phyloP scores from a whole-genome alignment of 2,113 vertebrate species.

The Chascanopsetta lugubris region DNA sequence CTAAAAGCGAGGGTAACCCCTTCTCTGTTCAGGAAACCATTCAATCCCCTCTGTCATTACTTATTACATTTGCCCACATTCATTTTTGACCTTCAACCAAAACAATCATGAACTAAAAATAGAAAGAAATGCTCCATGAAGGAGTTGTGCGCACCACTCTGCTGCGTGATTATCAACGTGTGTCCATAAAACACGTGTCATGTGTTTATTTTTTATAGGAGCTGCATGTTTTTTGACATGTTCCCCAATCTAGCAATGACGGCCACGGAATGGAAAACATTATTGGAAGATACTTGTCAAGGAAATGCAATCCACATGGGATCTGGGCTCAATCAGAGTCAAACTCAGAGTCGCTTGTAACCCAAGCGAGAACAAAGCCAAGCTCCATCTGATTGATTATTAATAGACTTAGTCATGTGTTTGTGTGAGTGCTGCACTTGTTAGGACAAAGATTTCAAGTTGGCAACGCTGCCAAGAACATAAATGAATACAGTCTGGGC shows the following conservation, averaged over 20 bases:
- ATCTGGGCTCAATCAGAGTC: constrained; percentile 60
- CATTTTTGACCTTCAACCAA: not conserved
- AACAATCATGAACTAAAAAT: not conserved
- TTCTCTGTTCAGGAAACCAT: too few relatives aligned
- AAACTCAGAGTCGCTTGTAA: constrained; percentile 52
- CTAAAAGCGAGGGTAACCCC: too few relatives aligned
- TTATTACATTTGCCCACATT: too few relatives aligned
- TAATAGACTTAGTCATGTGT: constrained; percentile 22
- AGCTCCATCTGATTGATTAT: constrained; percentile 43
- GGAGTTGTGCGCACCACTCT: not conserved
- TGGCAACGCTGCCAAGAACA: constrained; percentile 42
- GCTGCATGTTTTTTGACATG: constrained; percentile 54
- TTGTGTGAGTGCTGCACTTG: not conserved
- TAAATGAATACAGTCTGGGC: constrained; percentile 31
- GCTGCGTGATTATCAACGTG: constrained; percentile 7
- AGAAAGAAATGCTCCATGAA: constrained; percentile 5
- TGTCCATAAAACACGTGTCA: not conserved
- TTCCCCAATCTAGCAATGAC: constrained; percentile 46
- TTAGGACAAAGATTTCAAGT: constrained; percentile 7
- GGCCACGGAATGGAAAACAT: constrained; percentile 63
- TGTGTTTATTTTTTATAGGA: constrained; percentile 46
- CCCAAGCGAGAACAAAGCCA: constrained; percentile 26
- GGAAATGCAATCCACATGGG: constrained; percentile 61
- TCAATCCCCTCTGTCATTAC: too few relatives aligned
- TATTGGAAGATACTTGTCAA: constrained; percentile 67